Percentiles rank a stretch among this genome's conserved stretches.
Conservation (phyloP, 2,113 vertebrate genomes). For the Dissostichus mawsoni region DNA sequence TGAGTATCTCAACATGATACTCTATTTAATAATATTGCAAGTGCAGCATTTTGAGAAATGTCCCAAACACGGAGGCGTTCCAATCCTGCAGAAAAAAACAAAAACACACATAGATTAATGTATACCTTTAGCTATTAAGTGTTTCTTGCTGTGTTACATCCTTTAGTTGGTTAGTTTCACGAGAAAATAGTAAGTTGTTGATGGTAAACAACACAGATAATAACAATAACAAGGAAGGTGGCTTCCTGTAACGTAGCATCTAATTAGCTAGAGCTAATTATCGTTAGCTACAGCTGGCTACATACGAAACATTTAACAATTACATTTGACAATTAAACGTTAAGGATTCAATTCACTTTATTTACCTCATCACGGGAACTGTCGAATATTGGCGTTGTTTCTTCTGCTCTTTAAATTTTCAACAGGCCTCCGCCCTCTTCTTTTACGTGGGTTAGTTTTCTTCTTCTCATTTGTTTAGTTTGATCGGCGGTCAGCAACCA, state of each 20-base stretch:
- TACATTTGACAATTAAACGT: neutral
- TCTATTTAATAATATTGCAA: neutral
- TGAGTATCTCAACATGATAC: neutral
- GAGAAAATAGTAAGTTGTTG: neutral
- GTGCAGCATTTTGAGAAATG: neutral
- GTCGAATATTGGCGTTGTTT: neutral
- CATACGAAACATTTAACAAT: neutral
- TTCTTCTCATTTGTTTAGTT: neutral
- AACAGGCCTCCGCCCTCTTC: constrained; percentile 8
- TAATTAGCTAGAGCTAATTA: neutral
- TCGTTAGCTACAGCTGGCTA: neutral
- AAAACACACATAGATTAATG: neutral
- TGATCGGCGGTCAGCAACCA: neutral
- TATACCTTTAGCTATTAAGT: neutral
- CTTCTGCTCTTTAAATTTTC: neutral
- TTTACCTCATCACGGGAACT: constrained; percentile 33
- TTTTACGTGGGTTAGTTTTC: neutral
- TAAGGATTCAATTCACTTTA: neutral
- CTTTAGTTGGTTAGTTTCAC: neutral
- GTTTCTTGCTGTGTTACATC: neutral
- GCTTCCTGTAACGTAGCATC: neutral
- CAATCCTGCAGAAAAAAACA: neutral
- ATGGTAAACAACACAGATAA: neutral
- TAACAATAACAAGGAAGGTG: neutral
- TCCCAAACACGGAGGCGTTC: neutral